Evolutionary conservation across 2,888 invertebrate genomes (phyloP), one percentile per base, ranked within the genome.

Genomic region (Hemithea aestivaria): DNA sequence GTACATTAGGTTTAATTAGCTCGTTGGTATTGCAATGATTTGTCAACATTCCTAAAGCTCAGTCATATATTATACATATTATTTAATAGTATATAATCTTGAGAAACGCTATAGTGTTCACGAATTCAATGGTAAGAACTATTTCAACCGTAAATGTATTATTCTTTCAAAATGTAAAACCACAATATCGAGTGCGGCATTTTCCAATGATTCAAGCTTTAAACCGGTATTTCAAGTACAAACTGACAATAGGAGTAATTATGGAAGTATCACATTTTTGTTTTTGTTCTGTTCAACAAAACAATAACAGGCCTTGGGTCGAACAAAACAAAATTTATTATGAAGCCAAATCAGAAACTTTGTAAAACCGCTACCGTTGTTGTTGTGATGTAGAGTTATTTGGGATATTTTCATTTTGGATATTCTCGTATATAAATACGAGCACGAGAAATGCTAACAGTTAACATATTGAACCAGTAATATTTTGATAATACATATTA

Each of bases 261-360:
- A 56, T 51, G 38, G 48, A 51, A 54, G 43, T 45, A 45, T 34
- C 29, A 38, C 44, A 50, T 53, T 56, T 56, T 47, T 48, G 45
- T 49, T 51, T 50, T 46, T 42, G 50, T 49, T 35, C 47, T 40
- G 26, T 41, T 9, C 27, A 27, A 28, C 16, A 34, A 28, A 37
- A 31, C 22, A 41, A n/a, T n/a, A n/a, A 45, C 40, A 37, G 27
- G 49, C 35, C 36, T 40, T 44, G 40, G 35, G 35, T 23, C 21
- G 28, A 39, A 43, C 35, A 49, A 52, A 53, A 53, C 44, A 51
- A 46, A 50, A 45, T 50, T 38, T 51, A 49, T 48, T 35, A 35
- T 40, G 40, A 42, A 44, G 46, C 31, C 36, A 35, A 48, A 40
- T 47, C 44, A 36, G 43, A 44, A 38, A 38, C 26, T 45, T 45